Conservation (phyloP, 2,888 invertebrate genomes). For the Anthophora plumipes region DNA sequence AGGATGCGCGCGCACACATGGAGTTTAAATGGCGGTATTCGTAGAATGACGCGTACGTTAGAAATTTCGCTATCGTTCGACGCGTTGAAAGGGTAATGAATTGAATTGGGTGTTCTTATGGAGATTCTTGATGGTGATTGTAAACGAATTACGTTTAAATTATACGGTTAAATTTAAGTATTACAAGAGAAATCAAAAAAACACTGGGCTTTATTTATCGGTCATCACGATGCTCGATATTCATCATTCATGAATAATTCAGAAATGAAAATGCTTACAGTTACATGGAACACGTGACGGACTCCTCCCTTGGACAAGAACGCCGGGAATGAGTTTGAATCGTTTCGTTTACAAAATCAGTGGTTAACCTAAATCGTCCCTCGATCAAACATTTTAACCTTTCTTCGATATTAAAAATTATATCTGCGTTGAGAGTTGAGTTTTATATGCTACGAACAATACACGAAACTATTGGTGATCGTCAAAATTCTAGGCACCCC, state of each 20-base stretch:
- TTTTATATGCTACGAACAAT: background rate
- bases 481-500: background rate
- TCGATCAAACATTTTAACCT: background rate
- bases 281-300: constrained; percentile 44
- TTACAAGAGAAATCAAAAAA: background rate
- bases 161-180: background rate
- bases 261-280: constrained; percentile 50
- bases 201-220: constrained; percentile 11
- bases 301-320: constrained; percentile 32
- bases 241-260: constrained; percentile 56
- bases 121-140: background rate
- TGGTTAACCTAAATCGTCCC: constrained; percentile 41
- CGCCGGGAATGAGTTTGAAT: constrained; percentile 2
- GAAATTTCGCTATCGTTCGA: background rate
- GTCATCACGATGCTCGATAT: constrained; percentile 36
- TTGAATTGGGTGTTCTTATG: background rate
- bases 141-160: no score
- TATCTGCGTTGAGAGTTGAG: background rate
- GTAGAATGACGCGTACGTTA: background rate
- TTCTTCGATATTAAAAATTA: no score
- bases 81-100: background rate
- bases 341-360: constrained; percentile 39
- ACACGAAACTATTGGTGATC: background rate
- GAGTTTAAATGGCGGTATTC: background rate
- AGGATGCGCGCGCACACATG: background rate